A percentile compares a stretch with the other conserved stretches of the same genome.
phyloP scores from a whole-genome alignment of 2,888 invertebrate species.

The Lepidochrysops patricia region DNA sequence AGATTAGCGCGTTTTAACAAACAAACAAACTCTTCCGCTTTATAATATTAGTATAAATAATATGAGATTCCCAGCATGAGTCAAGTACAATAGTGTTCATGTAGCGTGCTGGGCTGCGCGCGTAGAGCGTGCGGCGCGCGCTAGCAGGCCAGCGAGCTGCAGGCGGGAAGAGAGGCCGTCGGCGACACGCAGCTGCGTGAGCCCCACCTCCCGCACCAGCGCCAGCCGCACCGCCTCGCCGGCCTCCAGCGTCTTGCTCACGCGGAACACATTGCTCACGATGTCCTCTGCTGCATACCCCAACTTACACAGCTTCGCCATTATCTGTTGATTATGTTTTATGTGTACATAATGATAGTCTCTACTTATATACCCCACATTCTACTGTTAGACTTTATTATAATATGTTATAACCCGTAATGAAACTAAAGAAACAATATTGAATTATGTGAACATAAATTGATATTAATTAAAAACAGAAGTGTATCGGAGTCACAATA shows the following conservation, averaged over 20 bases:
- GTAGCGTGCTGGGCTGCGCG: not conserved
- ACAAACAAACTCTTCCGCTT: too few species aligned
- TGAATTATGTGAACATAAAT: too few species aligned
- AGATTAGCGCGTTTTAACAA: too few species aligned
- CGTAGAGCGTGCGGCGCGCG: conserved; percentile 73
- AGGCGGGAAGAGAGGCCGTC: conserved; percentile 91
- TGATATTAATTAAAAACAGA: too few species aligned
- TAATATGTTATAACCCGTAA: too few species aligned
- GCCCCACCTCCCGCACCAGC: conserved; percentile 92
- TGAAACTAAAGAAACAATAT: too few species aligned
- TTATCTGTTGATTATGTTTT: conserved; percentile 67
- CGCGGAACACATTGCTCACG: conserved; percentile 94
- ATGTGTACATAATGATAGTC: too few species aligned
- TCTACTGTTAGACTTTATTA: too few species aligned
- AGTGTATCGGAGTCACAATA: too few species aligned
- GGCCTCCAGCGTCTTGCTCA: conserved; percentile 89
- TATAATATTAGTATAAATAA: too few species aligned
- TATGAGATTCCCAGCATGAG: too few species aligned
- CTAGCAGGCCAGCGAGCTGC: conserved; percentile 92
- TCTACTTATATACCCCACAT: too few species aligned
- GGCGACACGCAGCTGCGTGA: conserved; percentile 91
- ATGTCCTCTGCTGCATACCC: conserved; percentile 99
- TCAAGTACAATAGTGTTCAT: not conserved
- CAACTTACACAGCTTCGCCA: conserved; percentile 91
- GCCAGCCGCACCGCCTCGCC: conserved; percentile 87